Evolutionary conservation across 2,888 invertebrate genomes (phyloP).

Genomic region (Fragum fragum): DNA sequence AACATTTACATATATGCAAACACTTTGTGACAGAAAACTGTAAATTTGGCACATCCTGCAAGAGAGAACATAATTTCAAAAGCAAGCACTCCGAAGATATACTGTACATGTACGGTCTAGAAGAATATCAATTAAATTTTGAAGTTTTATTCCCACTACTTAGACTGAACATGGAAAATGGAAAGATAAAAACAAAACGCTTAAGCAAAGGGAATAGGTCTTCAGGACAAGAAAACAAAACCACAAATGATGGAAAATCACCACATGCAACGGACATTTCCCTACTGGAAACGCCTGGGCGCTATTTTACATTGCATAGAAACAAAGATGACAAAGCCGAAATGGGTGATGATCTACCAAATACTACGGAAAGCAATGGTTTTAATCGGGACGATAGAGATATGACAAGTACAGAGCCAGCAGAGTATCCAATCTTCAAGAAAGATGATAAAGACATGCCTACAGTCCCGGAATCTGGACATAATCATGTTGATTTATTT

Average conservation of each 20-base stretch:
- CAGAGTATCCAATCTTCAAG: too few species aligned
- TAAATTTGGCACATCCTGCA: slow-evolving; percentile 30
- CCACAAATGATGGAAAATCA: too few species aligned
- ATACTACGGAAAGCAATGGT: too few species aligned
- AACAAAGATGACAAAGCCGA: neutral
- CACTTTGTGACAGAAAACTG: slow-evolving; percentile 37
- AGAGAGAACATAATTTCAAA: slow-evolving; percentile 27
- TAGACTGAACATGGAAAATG: neutral
- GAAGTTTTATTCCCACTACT: neutral
- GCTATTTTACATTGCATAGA: neutral
- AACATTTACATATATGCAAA: slow-evolving; percentile 37
- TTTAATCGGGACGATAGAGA: too few species aligned
- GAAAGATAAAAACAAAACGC: neutral
- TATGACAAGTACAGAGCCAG: too few species aligned
- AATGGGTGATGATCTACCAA: too few species aligned
- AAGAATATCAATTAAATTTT: neutral
- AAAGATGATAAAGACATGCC: too few species aligned
- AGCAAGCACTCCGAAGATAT: neutral
- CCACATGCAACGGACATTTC: too few species aligned
- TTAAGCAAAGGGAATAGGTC: too few species aligned
- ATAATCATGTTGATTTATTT: too few species aligned
- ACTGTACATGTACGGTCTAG: slow-evolving; percentile 22
- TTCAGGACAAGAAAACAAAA: too few species aligned
- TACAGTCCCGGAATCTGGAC: too few species aligned
- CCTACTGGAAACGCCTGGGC: neutral